These are phyloP conservation scores for Stictocephala bisonia DNA, from an alignment of 2,888 invertebrate genomes.

Conservation along the genomic window DNA sequence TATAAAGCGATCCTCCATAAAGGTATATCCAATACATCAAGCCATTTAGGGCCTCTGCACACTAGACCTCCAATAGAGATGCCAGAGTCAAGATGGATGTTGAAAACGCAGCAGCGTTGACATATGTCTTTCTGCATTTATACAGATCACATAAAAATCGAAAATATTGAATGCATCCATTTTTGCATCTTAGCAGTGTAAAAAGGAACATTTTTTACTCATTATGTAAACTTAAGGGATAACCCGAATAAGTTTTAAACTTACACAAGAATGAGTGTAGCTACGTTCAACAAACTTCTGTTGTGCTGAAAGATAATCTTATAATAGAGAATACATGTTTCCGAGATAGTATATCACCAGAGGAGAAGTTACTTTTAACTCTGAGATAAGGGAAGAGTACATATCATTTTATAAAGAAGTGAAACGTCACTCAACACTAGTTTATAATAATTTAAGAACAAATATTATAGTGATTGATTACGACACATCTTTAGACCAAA, in stretches of 20 bases:
- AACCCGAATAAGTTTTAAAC: background rate
- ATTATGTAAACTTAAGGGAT: background rate
- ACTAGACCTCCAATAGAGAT: too few relatives aligned
- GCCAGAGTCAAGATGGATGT: too few relatives aligned
- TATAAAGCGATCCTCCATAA: too few relatives aligned
- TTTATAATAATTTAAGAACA: too few relatives aligned
- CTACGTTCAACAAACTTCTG: background rate
- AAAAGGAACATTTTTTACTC: background rate
- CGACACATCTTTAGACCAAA: too few relatives aligned
- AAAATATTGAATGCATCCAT: background rate
- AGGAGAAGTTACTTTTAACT: background rate
- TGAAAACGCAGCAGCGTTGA: background rate
- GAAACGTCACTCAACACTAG: too few relatives aligned
- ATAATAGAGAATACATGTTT: background rate
- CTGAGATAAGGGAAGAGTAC: slow-evolving; percentile 1
- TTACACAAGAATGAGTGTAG: background rate
- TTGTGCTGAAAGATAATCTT: background rate
- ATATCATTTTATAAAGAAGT: too few relatives aligned
- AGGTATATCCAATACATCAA: too few relatives aligned
- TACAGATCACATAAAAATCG: background rate
- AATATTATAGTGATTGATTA: too few relatives aligned
- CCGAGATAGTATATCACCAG: background rate
- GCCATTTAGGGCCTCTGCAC: too few relatives aligned
- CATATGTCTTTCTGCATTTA: background rate
- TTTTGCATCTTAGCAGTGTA: background rate